Percentiles rank a stretch among this genome's conserved stretches.
Evolutionary conservation across 2,888 invertebrate genomes (phyloP).

Genomic region (Trichogramma dendrolimi): DNA sequence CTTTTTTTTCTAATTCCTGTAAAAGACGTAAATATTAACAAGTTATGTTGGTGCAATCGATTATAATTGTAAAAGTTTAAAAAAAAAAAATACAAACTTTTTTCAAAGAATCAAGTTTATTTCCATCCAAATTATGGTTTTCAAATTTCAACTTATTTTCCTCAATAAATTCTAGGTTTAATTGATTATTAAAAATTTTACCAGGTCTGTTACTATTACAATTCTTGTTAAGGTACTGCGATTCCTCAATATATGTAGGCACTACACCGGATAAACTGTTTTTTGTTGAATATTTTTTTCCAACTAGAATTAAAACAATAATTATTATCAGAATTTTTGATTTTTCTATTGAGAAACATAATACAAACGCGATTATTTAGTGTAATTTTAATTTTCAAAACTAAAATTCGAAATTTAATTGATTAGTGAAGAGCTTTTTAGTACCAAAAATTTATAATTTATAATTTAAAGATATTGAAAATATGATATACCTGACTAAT

Average conservation of each 20-base stretch:
- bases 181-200: slow-evolving; percentile 33
- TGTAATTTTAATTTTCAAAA: background rate
- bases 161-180: slow-evolving; percentile 41
- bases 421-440: background rate
- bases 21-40: background rate
- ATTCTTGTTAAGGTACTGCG: slow-evolving; percentile 34
- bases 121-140: slow-evolving; percentile 22
- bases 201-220: slow-evolving; percentile 32
- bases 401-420: slow-evolving; percentile 5
- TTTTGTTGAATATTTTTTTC: slow-evolving; percentile 42
- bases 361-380: too few relatives aligned
- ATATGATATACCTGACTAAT: slow-evolving; percentile 41
- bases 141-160: slow-evolving; percentile 29
- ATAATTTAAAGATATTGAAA: too few relatives aligned
- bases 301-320: slow-evolving; percentile 35
- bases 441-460: background rate
- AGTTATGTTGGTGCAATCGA: background rate
- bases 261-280: slow-evolving; percentile 43
- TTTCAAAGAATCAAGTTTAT: slow-evolving; percentile 30
- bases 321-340: slow-evolving; percentile 1
- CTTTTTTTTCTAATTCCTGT: slow-evolving; percentile 44
- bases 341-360: too few relatives aligned
- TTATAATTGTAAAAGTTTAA: background rate
- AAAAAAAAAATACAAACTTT: slow-evolving; percentile 36
- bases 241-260: slow-evolving; percentile 36